Conservation (phyloP, 2,888 invertebrate species). For the Chamaedrilus cognettii region DNA sequence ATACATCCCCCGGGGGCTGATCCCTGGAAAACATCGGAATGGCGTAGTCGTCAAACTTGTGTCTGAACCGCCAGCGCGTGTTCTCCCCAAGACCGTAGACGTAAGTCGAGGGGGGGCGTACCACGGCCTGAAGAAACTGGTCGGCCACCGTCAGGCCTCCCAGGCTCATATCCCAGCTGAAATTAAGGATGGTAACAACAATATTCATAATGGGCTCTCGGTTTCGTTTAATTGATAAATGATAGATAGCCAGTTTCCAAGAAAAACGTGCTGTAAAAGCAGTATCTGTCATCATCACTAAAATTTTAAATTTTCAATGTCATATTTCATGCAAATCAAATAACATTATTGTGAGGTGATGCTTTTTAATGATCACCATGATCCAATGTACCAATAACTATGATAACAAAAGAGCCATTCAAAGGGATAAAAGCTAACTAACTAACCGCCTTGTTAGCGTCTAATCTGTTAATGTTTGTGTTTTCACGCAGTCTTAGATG, state of each 20-base stretch:
- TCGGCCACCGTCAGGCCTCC: slow-evolving; percentile 59
- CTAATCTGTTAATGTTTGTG: too few relatives aligned
- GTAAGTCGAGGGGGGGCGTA: slow-evolving; percentile 54
- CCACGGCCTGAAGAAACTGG: slow-evolving; percentile 60
- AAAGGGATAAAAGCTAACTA: too few relatives aligned
- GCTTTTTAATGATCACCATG: too few relatives aligned
- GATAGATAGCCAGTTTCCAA: too few relatives aligned
- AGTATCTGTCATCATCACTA: not conserved
- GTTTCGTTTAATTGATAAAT: not conserved
- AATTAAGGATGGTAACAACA: not conserved
- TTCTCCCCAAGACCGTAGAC: slow-evolving; percentile 62
- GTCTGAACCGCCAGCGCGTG: slow-evolving; percentile 53
- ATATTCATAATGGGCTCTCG: not conserved
- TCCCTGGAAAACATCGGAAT: slow-evolving; percentile 59
- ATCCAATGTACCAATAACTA: too few relatives aligned
- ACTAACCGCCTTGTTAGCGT: too few relatives aligned
- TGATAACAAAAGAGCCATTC: too few relatives aligned
- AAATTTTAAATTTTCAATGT: too few relatives aligned
- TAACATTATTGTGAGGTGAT: too few relatives aligned
- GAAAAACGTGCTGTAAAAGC: not conserved
- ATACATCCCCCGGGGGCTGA: slow-evolving; percentile 43
- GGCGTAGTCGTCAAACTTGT: slow-evolving; percentile 50
- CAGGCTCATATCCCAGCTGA: slow-evolving; percentile 42
- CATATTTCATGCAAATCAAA: too few relatives aligned
- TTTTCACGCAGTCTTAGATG: too few relatives aligned